These are phyloP conservation scores for Drosophila tropicalis DNA, from an alignment of 1,140 invertebrate genomes.

Conservation along the genomic window DNA sequence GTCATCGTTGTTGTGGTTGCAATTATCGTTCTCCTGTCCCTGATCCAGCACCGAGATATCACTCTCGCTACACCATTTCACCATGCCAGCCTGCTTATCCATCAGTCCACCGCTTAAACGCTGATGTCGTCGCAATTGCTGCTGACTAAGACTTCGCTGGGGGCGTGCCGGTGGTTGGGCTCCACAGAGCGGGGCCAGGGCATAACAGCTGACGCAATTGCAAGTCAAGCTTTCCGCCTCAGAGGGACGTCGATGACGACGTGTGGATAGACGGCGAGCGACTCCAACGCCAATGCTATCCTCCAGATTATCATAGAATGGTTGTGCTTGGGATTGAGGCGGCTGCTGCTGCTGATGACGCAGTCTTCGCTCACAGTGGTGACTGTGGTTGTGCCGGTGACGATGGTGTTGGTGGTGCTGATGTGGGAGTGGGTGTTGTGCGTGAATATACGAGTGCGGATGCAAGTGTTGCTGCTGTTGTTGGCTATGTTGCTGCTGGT, in stretches of 20 bases:
- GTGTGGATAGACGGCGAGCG: conserved; percentile 53
- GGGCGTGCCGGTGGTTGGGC: conserved; percentile 67
- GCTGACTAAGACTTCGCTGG: conserved; percentile 73
- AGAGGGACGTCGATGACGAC: conserved; percentile 35
- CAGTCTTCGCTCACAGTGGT: conserved; percentile 42
- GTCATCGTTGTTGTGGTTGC: conserved; percentile 49
- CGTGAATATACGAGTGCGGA: conserved; percentile 23
- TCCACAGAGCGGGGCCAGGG: conserved; percentile 73
- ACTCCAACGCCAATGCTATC: conserved; percentile 53
- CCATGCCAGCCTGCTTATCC: conserved; percentile 51
- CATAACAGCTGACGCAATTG: conserved; percentile 79
- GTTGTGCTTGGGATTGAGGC: conserved; percentile 35
- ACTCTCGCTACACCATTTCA: conserved; percentile 82
- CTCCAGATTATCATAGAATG: conserved; percentile 68
- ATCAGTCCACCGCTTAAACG: conserved; percentile 63
- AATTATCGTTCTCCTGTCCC: conserved; percentile 49
- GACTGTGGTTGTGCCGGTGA: conserved; percentile 29
- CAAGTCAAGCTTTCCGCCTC: conserved; percentile 40
- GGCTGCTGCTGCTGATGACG: conserved; percentile 23
- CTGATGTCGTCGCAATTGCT: conserved; percentile 75
- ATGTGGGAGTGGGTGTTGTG: conserved; percentile 50
- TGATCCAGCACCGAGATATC: conserved; percentile 76
- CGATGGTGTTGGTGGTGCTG: conserved; percentile 40
- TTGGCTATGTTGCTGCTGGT: conserved; percentile 42
- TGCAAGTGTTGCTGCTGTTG: conserved; percentile 32